Conservation (phyloP, 2,113 vertebrate genomes). For the Mungos mungo region DNA sequence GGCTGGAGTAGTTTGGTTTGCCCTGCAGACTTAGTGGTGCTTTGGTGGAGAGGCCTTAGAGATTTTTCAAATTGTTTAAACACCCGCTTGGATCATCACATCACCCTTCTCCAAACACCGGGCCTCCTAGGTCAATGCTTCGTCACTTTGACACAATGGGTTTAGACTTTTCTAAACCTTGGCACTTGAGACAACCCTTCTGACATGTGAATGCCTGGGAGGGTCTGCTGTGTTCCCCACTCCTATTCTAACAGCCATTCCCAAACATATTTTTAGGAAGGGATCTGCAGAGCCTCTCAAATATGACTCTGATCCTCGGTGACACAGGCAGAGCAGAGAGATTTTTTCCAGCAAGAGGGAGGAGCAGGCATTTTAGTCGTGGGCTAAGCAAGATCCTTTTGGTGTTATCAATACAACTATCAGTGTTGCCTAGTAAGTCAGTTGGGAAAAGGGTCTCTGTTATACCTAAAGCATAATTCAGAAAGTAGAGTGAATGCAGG, state of each 20-base stretch:
- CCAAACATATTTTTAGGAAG: not conserved
- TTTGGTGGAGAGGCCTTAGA: not conserved
- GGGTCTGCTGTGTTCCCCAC: accelerated
- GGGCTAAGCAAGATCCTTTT: not conserved
- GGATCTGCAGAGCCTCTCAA: not conserved
- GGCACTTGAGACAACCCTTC: not conserved
- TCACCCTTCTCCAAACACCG: not conserved
- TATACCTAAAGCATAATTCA: not conserved
- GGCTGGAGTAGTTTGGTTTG: not conserved
- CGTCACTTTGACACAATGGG: not conserved
- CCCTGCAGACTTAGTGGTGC: not conserved
- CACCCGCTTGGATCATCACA: not conserved
- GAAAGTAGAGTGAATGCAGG: not conserved
- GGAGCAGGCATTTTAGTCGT: not conserved
- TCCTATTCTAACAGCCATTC: not conserved
- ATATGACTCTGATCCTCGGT: accelerated
- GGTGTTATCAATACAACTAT: not conserved
- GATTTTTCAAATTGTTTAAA: not conserved
- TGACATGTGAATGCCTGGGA: not conserved
- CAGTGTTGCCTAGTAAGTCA: not conserved
- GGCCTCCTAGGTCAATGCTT: not conserved
- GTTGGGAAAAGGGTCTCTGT: not conserved
- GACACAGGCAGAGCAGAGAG: not conserved
- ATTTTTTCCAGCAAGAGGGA: not conserved
- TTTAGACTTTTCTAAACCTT: not conserved